Evolutionary conservation across 2,797 vertebrate species (phyloP), one percentile per base, ranked within the genome.

Genomic region (Enteromius anoplus): DNA sequence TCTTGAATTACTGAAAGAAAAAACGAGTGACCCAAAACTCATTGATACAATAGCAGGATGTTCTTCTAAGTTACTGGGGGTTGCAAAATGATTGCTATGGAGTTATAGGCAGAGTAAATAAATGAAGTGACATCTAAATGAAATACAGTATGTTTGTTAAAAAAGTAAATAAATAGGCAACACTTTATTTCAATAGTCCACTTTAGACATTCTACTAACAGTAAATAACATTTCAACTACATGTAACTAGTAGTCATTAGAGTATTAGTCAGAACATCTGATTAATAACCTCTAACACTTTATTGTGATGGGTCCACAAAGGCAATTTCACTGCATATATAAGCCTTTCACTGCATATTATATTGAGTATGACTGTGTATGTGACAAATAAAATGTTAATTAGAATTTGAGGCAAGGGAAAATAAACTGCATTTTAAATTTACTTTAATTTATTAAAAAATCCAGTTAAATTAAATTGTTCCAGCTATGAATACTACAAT

Each of bases 1-100:
- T 55, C 49, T 73, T 51, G 51, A 71, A 49, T 71, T 19, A 47
- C 45, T 71, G 45, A 15, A 71, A 71, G 23, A 11, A 71, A 71
- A 71, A 29, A 72, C 0, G 70, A 72, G 26, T 11, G 10, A 4
- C 17, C 17, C 70, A 72, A 49, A 72, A 51, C 26, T 19, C 15
- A 19, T 5, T 32, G 69, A 4, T 32, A 72, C 26, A 32, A 29
- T 34, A 17, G 19, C 17, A 51, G 10, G 26, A 29, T 53, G 19
- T 53, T 21, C 29, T 14, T 51, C 15, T 23, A 17, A 26, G 14
- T 26, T 47, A 47, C 23, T n/a, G 47, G 42, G 60, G 14, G 0
- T 29, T 71, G 42, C 42, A 26, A 26, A 15, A 69, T 42, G 21
- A 21, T 23, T 70, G 68, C 42, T 26, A 70, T 5, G 65, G 19